Evolutionary conservation across 2,113 vertebrate species (phyloP).

Genomic region (Zosterops lateralis): DNA sequence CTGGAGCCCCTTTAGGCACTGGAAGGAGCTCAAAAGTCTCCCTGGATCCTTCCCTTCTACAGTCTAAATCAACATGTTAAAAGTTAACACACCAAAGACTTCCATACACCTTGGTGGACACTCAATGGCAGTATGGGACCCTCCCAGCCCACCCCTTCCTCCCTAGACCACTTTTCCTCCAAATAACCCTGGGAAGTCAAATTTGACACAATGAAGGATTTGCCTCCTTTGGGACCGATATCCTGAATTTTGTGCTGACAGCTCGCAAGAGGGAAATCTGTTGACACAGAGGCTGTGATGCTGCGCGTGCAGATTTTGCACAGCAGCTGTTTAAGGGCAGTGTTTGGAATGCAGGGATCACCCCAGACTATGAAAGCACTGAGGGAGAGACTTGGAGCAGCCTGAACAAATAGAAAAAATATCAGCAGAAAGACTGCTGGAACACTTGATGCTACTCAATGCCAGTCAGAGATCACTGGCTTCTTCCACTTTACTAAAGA

Average conservation of each 20-base stretch:
- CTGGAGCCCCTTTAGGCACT: neutral
- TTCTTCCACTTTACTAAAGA: neutral
- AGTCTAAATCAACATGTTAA: neutral
- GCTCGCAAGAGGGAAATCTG: neutral
- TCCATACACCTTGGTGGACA: neutral
- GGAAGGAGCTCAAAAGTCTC: accelerated
- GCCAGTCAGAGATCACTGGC: neutral
- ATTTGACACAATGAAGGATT: accelerated
- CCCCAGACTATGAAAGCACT: neutral
- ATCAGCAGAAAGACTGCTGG: neutral
- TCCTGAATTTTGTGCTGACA: neutral
- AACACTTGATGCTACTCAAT: neutral
- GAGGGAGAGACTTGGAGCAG: neutral
- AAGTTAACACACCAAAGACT: neutral
- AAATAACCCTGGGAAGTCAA: neutral
- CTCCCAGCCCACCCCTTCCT: neutral
- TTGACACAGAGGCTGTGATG: neutral
- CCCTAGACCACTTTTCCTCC: neutral
- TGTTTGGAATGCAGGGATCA: neutral
- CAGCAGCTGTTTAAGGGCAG: neutral
- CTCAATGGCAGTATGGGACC: neutral
- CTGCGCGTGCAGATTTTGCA: accelerated
- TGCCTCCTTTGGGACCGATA: neutral
- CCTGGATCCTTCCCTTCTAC: neutral
- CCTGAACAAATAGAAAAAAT: neutral